These are phyloP conservation scores for Lissonota sp. DNA, from an alignment of 2,888 invertebrate genomes.

Conservation along the genomic window DNA sequence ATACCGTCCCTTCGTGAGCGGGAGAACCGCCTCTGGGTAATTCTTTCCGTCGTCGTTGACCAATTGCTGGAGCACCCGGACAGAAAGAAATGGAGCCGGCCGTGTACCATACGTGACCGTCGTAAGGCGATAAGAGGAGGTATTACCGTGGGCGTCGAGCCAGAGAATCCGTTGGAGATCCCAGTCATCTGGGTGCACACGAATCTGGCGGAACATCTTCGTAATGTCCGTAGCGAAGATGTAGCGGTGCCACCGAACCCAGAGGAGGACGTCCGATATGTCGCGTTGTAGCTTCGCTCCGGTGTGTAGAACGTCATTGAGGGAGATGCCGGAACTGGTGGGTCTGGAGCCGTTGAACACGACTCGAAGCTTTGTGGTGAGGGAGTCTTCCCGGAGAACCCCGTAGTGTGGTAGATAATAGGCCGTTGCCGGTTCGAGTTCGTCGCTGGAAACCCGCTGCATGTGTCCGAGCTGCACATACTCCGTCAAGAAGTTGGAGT, in stretches of 20 bases:
- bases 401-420: conserved; percentile 56
- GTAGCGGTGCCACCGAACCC: conserved; percentile 27
- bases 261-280: conserved; percentile 51
- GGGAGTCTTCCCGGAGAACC: conserved; percentile 21
- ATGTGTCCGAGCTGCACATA: background rate
- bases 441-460: background rate
- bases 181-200: conserved; percentile 64
- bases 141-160: conserved; percentile 48
- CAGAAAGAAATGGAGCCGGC: conserved; percentile 56
- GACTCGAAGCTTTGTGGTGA: conserved; percentile 51
- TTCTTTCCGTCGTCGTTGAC: conserved; percentile 44
- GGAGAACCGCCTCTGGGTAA: conserved; percentile 18
- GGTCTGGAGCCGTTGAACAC: conserved; percentile 57
- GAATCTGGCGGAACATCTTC: conserved; percentile 62
- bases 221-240: conserved; percentile 58
- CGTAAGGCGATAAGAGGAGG: conserved; percentile 31
- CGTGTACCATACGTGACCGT: conserved; percentile 54
- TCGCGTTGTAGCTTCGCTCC: conserved; percentile 50
- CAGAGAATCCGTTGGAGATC: conserved; percentile 79
- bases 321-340: conserved; percentile 38
- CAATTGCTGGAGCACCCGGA: conserved; percentile 51
- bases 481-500: background rate
- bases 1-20: too few species aligned
- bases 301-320: conserved; percentile 49
- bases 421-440: background rate